A percentile compares a stretch with the other conserved stretches of the same genome.
These are phyloP conservation scores for Calidris pugnax DNA, from an alignment of 2,113 vertebrate genomes.

Conservation along the genomic window DNA sequence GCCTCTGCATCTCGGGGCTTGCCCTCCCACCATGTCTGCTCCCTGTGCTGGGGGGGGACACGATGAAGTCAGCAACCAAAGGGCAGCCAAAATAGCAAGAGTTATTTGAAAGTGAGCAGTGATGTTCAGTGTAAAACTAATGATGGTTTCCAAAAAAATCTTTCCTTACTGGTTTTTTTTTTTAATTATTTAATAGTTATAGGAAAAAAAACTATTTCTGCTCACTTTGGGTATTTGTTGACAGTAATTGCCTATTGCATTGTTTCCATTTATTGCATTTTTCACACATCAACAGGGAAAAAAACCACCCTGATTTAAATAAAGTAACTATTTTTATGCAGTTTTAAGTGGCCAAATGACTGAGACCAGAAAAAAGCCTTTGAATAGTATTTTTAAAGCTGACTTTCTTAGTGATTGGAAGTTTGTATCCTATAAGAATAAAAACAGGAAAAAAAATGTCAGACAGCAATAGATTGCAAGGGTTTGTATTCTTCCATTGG, in stretches of 20 bases:
- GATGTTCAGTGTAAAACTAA: background rate
- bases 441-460: background rate
- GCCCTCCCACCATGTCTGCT: fast-evolving
- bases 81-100: background rate
- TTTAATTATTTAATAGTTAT: background rate
- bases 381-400: background rate
- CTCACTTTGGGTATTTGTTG: background rate
- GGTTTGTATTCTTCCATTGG: background rate
- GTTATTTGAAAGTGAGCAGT: background rate
- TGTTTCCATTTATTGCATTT: background rate
- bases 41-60: background rate
- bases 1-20: background rate
- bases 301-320: background rate
- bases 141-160: background rate
- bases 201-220: background rate
- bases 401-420: background rate
- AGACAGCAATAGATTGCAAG: background rate
- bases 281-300: background rate
- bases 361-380: background rate
- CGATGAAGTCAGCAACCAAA: background rate
- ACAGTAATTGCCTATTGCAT: background rate
- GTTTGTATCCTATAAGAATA: background rate
- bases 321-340: background rate
- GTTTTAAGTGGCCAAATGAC: background rate
- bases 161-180: background rate